These are phyloP conservation scores for Habrosyne pyritoides DNA, from an alignment of 2,888 invertebrate genomes.

Conservation along the genomic window DNA sequence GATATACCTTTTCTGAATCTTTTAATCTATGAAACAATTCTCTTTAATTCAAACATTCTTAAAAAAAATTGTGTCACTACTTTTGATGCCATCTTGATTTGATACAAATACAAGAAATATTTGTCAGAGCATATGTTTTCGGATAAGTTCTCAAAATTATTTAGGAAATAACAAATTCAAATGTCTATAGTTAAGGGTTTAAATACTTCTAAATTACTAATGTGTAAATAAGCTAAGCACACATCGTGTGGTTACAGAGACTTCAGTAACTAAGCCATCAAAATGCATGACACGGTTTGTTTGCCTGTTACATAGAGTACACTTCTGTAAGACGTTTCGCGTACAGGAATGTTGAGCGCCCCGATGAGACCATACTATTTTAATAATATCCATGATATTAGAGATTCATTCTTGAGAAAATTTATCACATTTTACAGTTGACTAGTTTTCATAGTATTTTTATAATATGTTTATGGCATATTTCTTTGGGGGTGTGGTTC, in stretches of 20 bases:
- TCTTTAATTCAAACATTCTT: too few relatives aligned
- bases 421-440: too few relatives aligned
- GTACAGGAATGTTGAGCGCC: background rate
- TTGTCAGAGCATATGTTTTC: background rate
- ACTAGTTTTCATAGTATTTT: too few relatives aligned
- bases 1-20: too few relatives aligned
- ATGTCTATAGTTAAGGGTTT: background rate
- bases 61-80: background rate
- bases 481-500: too few relatives aligned
- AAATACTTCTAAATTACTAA: background rate
- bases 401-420: too few relatives aligned
- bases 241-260: background rate
- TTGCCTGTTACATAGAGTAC: background rate
- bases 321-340: background rate
- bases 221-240: conserved; percentile 23
- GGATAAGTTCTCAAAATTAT: background rate
- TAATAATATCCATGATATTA: too few relatives aligned
- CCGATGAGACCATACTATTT: background rate
- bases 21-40: too few relatives aligned
- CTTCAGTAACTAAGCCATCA: conserved; percentile 25
- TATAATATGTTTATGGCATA: too few relatives aligned
- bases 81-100: background rate
- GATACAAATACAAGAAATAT: background rate
- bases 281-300: conserved; percentile 70
- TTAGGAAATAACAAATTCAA: background rate